Conservation (phyloP, 2,113 vertebrate species). For the Bubo bubo region DNA sequence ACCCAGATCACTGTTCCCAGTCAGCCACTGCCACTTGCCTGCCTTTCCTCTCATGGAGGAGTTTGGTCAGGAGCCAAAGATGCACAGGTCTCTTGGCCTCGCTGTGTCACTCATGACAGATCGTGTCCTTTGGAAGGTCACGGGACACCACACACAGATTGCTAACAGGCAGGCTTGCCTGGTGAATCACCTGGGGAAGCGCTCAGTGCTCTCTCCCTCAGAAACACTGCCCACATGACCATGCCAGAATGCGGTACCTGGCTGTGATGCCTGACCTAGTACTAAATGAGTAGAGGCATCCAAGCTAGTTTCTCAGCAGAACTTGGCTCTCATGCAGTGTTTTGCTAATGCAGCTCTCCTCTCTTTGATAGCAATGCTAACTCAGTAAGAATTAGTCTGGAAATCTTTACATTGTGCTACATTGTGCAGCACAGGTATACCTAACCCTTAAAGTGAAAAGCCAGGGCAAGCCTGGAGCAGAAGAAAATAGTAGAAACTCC, state of each 20-base stretch:
- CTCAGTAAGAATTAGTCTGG: not conserved
- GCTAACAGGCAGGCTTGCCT: not conserved
- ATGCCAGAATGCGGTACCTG: not conserved
- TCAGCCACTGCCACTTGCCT: rapidly evolving
- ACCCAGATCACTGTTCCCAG: not conserved
- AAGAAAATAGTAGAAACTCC: not conserved
- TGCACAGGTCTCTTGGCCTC: not conserved
- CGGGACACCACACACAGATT: rapidly evolving
- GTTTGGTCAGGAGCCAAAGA: not conserved
- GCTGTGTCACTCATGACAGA: not conserved
- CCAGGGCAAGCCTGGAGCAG: not conserved
- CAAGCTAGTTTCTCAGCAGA: not conserved
- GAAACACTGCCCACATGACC: not conserved
- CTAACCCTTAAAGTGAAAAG: not conserved
- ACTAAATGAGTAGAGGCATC: not conserved
- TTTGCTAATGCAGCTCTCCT: not conserved
- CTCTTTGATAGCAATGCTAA: not conserved
- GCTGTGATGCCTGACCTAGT: not conserved
- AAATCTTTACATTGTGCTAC: not conserved
- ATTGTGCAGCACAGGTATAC: not conserved
- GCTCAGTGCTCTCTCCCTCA: not conserved
- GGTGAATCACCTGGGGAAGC: not conserved
- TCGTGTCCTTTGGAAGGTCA: not conserved
- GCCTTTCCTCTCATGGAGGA: not conserved
- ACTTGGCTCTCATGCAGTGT: not conserved